Evolutionary conservation across 1,140 invertebrate genomes (phyloP), one percentile per base, ranked within the genome.

Genomic region (Aphis craccivora): DNA sequence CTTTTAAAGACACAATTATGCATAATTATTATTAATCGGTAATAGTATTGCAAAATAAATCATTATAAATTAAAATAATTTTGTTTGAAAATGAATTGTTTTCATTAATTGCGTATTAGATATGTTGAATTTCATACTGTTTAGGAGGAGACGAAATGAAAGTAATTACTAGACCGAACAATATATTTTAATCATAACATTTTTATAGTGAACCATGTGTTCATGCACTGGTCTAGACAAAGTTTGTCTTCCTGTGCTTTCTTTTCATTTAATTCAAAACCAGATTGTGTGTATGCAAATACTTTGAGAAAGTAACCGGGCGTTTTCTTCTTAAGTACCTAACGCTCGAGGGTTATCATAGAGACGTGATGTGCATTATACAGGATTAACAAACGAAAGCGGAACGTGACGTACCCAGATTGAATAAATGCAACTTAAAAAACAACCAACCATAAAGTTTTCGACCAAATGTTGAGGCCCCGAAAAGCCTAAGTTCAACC

Each of bases 341-440:
- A 48, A 83, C 90, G 90, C 67, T 51, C 30, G 67, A 45, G 67
- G 90, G 43, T 48, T 76, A 76, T 20, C 90, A 81, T 40, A 76
- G 43, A 35, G 67, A 92, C 67, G 90, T 92, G 90, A 76, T 51
- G 67, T 83, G 67, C 90, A 92, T 92, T 92, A 92, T 81, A 51
- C 67, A 35, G 67, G 43, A 92, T 92, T 92, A 92, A 92, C 90
- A 92, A 76, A 91, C 90, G 90, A 81, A 91, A 22, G 60, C 45
- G 40, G 67, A 25, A 92, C 90, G 90, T 92, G 90, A 92, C 90
- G 67, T 83, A 23, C 43, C 67, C 67, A 76, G 45, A 92, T 92
- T 83, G 90, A 92, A 92, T 92, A 92, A 92, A 92, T 92, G 45
- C 67, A 92, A 92, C 90, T 92, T 92, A 81, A 92, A 92, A 92